A percentile compares a stretch with the other conserved stretches of the same genome.
phyloP scores from a whole-genome alignment of 2,113 vertebrate genomes.

The Tichodroma muraria region DNA sequence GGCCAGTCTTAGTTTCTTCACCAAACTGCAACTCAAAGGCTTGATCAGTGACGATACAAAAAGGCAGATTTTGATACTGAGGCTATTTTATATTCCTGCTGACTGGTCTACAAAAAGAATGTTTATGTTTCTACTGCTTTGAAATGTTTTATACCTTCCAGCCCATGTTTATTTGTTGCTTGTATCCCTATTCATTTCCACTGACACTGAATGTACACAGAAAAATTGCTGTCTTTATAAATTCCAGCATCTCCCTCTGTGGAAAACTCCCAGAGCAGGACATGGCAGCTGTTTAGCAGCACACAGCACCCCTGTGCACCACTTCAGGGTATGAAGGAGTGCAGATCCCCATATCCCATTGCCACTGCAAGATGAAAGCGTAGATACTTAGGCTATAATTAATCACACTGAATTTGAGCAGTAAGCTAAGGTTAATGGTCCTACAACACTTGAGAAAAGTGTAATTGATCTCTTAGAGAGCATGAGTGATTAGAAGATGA shows the following conservation, averaged over 20 bases:
- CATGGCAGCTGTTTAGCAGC: background rate
- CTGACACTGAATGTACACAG: background rate
- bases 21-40: background rate
- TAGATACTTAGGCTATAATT: constrained; percentile 3
- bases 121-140: background rate
- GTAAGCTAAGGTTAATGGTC: constrained; percentile 55
- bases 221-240: background rate
- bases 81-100: background rate
- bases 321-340: background rate
- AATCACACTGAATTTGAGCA: background rate
- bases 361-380: background rate
- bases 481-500: constrained; percentile 18
- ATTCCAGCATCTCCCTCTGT: background rate
- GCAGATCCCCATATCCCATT: background rate
- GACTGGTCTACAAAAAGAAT: background rate
- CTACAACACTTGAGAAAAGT: constrained; percentile 35
- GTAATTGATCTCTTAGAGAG: constrained; percentile 28
- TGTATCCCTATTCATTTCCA: background rate
- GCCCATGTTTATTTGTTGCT: background rate
- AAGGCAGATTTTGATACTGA: background rate
- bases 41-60: background rate
- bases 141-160: background rate
- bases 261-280: background rate
- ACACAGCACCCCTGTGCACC: background rate
- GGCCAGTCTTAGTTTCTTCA: background rate